Evolutionary conservation across 2,113 vertebrate species (phyloP).

Genomic region (Alligator mississippiensis): DNA sequence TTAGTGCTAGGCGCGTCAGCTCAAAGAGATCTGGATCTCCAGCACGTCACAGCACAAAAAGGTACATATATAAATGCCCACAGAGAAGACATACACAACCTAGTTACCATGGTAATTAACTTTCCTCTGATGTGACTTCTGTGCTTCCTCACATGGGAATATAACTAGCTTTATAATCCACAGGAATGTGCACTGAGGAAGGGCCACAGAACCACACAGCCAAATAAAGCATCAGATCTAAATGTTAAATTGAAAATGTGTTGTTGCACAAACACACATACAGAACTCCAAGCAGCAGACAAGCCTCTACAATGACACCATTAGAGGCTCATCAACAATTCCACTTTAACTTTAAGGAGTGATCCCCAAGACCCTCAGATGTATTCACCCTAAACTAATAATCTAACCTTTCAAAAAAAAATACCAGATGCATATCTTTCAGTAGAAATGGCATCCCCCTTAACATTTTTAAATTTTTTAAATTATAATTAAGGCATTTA

Average conservation of each 20-base stretch:
- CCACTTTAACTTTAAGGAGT: neutral
- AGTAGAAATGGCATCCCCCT: neutral
- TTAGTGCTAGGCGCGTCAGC: too few relatives aligned
- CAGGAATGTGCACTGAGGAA: neutral
- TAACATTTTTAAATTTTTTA: neutral
- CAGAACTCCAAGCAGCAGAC: neutral
- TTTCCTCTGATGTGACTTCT: neutral
- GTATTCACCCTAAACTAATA: neutral
- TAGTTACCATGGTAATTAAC: neutral
- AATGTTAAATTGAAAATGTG: neutral
- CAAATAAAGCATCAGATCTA: neutral
- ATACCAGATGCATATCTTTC: neutral
- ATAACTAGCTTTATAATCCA: neutral
- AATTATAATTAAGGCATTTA: neutral
- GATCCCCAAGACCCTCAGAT: neutral
- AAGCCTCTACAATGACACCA: neutral
- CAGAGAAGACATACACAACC: neutral
- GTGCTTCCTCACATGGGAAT: neutral
- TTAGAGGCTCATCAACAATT: neutral
- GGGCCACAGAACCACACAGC: neutral
- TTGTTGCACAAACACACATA: neutral
- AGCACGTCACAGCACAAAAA: too few relatives aligned
- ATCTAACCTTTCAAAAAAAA: neutral
- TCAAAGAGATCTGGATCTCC: too few relatives aligned
- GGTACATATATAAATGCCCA: too few relatives aligned